A percentile compares a stretch with the other conserved stretches of the same genome.
Conservation (phyloP, 2,888 invertebrate species). For the Oithona nana region DNA sequence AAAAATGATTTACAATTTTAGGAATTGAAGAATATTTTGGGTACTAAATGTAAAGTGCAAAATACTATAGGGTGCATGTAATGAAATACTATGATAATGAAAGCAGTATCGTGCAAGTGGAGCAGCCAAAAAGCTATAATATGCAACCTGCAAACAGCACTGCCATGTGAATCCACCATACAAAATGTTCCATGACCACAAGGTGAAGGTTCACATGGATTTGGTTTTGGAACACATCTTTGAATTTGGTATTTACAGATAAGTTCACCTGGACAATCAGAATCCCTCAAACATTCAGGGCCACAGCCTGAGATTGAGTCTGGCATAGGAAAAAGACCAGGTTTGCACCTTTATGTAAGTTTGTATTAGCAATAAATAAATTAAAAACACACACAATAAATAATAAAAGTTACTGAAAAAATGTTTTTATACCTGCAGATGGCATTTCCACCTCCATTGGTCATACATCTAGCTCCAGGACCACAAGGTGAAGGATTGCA, state of each 20-base stretch:
- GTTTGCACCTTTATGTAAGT: slow-evolving; percentile 21
- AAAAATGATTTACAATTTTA: too few relatives aligned
- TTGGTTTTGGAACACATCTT: slow-evolving; percentile 1
- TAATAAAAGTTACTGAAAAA: too few relatives aligned
- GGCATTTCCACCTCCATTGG: slow-evolving; percentile 5
- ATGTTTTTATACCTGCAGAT: neutral
- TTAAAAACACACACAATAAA: too few relatives aligned
- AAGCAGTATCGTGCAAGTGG: slow-evolving; percentile 16
- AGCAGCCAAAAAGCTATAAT: too few relatives aligned
- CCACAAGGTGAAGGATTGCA: slow-evolving; percentile 17
- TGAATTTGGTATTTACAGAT: neutral
- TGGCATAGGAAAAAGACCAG: slow-evolving; percentile 24
- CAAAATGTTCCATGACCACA: slow-evolving; percentile 15
- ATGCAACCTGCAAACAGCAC: slow-evolving; percentile 19
- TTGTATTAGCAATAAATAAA: too few relatives aligned
- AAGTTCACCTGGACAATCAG: slow-evolving; percentile 11
- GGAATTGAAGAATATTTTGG: too few relatives aligned
- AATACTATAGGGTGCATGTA: too few relatives aligned
- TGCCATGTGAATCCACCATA: neutral
- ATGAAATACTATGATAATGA: too few relatives aligned
- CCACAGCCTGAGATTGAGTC: slow-evolving; percentile 25
- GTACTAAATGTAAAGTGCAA: too few relatives aligned
- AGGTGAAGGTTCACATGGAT: slow-evolving; percentile 16
- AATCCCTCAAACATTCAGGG: slow-evolving; percentile 22
- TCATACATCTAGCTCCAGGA: slow-evolving; percentile 10